These are phyloP conservation scores for Sorex araneus DNA, from an alignment of 2,113 vertebrate species.

Conservation along the genomic window DNA sequence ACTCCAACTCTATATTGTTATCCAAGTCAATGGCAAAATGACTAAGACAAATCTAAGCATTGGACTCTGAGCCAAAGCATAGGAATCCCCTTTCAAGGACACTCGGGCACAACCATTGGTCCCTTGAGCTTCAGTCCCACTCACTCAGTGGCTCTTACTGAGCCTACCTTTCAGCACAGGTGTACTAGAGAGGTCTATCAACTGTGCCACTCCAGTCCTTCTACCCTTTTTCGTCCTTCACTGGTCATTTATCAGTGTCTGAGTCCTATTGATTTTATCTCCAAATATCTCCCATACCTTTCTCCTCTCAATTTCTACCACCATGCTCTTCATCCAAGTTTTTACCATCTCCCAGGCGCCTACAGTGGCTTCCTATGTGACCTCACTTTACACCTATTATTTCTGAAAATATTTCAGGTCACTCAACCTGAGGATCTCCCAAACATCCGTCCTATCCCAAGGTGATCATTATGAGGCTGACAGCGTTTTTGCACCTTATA, in stretches of 20 bases:
- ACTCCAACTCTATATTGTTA: not conserved
- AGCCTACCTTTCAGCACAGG: not conserved
- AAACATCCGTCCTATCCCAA: not conserved
- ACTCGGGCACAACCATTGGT: rapidly evolving
- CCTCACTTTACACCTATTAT: not conserved
- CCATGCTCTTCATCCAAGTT: not conserved
- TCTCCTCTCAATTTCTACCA: not conserved
- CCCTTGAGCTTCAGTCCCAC: too few species aligned
- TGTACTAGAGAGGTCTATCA: not conserved
- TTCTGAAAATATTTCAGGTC: not conserved
- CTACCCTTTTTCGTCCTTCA: not conserved
- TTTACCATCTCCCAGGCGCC: not conserved
- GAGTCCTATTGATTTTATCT: not conserved
- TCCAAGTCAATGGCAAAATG: constrained; percentile 23
- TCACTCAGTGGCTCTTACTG: not conserved
- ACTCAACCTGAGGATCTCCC: not conserved
- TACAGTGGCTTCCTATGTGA: too few species aligned
- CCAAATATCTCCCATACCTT: not conserved
- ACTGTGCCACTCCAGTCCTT: not conserved
- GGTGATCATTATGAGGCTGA: not conserved
- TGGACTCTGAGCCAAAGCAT: not conserved
- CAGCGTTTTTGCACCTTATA: not conserved
- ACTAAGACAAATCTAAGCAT: not conserved
- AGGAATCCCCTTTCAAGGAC: not conserved
- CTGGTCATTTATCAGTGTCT: not conserved